A percentile compares a stretch with the other conserved stretches of the same genome.
phyloP scores from a whole-genome alignment of 2,797 vertebrate species.

The Ceyx erithaca region DNA sequence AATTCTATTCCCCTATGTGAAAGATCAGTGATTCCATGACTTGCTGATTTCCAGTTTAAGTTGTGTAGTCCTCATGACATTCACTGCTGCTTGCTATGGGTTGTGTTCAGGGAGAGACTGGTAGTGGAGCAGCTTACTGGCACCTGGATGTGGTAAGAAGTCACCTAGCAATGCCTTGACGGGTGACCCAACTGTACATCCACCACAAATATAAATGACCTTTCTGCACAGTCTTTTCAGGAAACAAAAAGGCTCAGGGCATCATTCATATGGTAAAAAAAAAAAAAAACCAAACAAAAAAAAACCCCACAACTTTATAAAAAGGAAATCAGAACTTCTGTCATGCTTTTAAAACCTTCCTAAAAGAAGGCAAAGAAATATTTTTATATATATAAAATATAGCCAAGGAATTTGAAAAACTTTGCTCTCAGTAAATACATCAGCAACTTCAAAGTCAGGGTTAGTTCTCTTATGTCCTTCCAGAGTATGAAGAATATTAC shows the following conservation, averaged over 20 bases:
- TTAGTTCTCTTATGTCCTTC: not conserved
- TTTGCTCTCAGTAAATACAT: not conserved
- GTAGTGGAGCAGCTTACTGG: not conserved
- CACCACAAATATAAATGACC: not conserved
- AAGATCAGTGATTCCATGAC: not conserved
- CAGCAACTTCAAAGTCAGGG: not conserved
- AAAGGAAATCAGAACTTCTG: not conserved
- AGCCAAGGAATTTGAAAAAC: not conserved
- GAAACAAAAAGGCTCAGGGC: not conserved
- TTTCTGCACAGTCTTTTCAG: not conserved
- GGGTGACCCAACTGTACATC: not conserved
- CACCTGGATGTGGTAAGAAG: not conserved
- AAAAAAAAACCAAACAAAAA: not conserved
- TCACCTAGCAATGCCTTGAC: not conserved
- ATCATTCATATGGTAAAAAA: not conserved
- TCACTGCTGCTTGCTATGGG: not conserved
- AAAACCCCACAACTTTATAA: not conserved
- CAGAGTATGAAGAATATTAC: not conserved
- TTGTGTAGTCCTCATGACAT: not conserved
- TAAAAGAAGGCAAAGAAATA: not conserved
- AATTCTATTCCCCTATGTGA: not conserved
- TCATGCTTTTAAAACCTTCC: not conserved
- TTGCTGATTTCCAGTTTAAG: not conserved
- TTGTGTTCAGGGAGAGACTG: not conserved
- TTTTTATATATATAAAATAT: not conserved